phyloP scores from a whole-genome alignment of 1,140 invertebrate species.

The Brachionus paranguensis region DNA sequence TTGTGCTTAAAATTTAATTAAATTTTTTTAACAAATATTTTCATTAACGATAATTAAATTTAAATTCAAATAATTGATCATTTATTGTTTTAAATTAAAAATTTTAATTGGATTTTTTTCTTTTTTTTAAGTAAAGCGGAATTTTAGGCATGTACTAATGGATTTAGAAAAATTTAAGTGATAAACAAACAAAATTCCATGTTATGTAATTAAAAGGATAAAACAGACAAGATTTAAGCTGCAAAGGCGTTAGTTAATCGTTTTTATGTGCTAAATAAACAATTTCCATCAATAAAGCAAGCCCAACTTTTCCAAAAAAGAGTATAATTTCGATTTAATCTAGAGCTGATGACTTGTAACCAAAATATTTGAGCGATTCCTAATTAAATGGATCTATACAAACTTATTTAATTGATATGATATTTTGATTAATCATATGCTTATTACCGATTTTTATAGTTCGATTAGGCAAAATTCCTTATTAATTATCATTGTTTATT shows the following conservation, averaged over 20 bases:
- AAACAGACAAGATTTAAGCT: background rate
- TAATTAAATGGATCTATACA: background rate
- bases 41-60: no score
- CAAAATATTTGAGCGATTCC: background rate
- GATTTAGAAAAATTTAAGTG: background rate
- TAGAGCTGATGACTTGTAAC: background rate
- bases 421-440: background rate
- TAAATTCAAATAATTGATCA: background rate
- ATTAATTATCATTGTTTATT: background rate
- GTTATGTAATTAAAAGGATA: background rate
- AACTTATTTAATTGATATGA: slow-evolving; percentile 2
- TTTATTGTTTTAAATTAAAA: background rate
- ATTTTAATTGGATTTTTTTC: background rate
- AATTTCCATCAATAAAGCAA: background rate
- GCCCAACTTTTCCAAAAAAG: background rate
- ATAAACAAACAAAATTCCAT: background rate
- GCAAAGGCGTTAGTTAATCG: background rate
- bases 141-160: background rate
- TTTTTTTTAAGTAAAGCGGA: background rate
- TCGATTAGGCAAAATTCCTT: background rate
- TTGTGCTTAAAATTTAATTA: background rate
- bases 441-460: background rate
- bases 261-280: background rate
- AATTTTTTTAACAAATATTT: background rate
- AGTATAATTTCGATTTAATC: background rate